Conservation (phyloP, 2,888 invertebrate species). For the Iphiclides podalirius region DNA sequence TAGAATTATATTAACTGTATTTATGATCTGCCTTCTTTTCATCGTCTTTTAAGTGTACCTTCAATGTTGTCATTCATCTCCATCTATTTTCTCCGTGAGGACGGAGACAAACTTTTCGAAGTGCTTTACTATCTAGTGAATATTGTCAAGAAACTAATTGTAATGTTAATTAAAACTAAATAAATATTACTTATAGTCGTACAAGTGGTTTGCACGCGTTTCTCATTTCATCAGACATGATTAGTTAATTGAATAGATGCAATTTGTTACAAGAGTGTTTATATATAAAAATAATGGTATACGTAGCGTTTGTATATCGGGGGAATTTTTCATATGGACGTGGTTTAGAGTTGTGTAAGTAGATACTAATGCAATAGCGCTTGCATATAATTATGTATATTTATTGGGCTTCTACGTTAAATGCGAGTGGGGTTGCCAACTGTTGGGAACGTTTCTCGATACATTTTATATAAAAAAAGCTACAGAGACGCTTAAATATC, state of each 20-base stretch:
- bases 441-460: background rate
- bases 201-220: conserved; percentile 69
- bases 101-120: conserved; percentile 73
- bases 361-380: conserved; percentile 49
- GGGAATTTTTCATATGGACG: conserved; percentile 58
- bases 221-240: conserved; percentile 27
- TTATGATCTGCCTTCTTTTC: conserved; percentile 27
- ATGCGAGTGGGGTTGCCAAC: conserved; percentile 26
- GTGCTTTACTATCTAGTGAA: conserved; percentile 80
- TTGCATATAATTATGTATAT: conserved; percentile 35
- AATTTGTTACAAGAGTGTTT: conserved; percentile 68
- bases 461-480: background rate
- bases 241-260: conserved; percentile 23
- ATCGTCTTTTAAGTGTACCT: conserved; percentile 17
- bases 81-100: conserved; percentile 38
- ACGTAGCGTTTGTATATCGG: conserved; percentile 72
- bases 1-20: conserved; percentile 53
- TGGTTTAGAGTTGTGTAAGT: conserved; percentile 58
- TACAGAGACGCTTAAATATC: background rate
- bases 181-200: conserved; percentile 65
- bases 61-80: conserved; percentile 27
- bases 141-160: conserved; percentile 68
- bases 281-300: conserved; percentile 57
- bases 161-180: conserved; percentile 70
- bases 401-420: conserved; percentile 42